Evolutionary conservation across 2,797 vertebrate genomes (phyloP).

Genomic region (Enoplosus armatus): DNA sequence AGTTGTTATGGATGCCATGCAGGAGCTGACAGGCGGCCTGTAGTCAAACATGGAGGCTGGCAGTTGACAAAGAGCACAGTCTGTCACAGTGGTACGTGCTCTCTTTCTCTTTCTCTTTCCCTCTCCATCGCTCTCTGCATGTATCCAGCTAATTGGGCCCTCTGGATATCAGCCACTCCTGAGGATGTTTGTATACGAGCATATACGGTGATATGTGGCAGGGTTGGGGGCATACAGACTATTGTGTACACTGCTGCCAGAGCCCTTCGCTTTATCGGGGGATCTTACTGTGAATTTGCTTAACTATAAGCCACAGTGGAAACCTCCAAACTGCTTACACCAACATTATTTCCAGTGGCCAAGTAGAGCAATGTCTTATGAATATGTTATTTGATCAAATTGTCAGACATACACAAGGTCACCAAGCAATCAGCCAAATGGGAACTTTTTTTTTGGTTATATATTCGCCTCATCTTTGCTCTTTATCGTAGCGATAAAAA

Average conservation of each 20-base stretch:
- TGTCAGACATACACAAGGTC: neutral
- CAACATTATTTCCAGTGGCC: neutral
- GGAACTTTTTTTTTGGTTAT: neutral
- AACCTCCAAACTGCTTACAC: neutral
- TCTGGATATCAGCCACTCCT: slow-evolving; percentile 75
- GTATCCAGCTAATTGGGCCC: slow-evolving; percentile 77
- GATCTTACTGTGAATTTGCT: slow-evolving; percentile 28
- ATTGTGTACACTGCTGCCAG: slow-evolving; percentile 56
- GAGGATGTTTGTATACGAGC: slow-evolving; percentile 74
- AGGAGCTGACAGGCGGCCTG: slow-evolving; percentile 67
- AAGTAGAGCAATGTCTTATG: neutral
- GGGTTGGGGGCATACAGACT: slow-evolving; percentile 27
- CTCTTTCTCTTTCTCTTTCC: slow-evolving; percentile 23
- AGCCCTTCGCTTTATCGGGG: slow-evolving; percentile 40
- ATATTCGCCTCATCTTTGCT: slow-evolving; percentile 11
- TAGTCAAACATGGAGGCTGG: slow-evolving; percentile 74
- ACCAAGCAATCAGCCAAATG: neutral
- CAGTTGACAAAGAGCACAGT: slow-evolving; percentile 75
- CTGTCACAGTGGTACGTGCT: slow-evolving; percentile 59
- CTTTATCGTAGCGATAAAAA: slow-evolving; percentile 19
- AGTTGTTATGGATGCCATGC: slow-evolving; percentile 68
- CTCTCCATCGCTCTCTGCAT: slow-evolving; percentile 40
- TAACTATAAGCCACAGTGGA: neutral
- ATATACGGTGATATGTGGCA: slow-evolving; percentile 50
- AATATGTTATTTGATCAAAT: slow-evolving; percentile 13